Evolutionary conservation across 2,888 invertebrate genomes (phyloP).

Genomic region (Prionchulus punctatus): DNA sequence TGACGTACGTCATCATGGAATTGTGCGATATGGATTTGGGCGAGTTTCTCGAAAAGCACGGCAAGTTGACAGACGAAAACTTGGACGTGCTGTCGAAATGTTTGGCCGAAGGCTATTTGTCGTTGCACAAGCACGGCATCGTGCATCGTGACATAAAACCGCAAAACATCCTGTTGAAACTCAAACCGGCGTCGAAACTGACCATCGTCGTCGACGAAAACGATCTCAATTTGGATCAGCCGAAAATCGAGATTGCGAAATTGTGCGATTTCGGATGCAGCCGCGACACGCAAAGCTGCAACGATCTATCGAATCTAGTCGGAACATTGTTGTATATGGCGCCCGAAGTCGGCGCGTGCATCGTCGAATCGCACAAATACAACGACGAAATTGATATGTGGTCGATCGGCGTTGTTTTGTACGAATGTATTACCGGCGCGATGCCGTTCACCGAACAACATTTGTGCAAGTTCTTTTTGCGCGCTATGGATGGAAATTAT

Average conservation of each 20-base stretch:
- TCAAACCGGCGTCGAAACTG: no score
- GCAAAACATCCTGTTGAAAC: conserved; percentile 23
- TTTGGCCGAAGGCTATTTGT: conserved; percentile 25
- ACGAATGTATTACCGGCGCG: neutral
- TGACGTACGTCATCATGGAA: conserved; percentile 6
- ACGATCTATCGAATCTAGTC: neutral
- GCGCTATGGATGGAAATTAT: neutral
- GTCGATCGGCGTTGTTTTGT: conserved; percentile 20
- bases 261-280: conserved; percentile 6
- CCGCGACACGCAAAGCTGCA: neutral
- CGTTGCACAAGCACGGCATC: conserved; percentile 22
- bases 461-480: neutral
- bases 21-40: conserved; percentile 6
- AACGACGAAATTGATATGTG: conserved; percentile 27
- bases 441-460: neutral
- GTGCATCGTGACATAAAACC: conserved; percentile 31
- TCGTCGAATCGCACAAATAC: neutral
- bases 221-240: neutral
- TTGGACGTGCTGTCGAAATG: neutral
- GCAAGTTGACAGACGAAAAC: neutral
- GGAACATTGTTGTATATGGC: neutral
- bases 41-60: neutral
- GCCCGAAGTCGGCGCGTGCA: neutral
- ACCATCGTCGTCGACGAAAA: neutral
- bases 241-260: conserved; percentile 19